Conservation (phyloP, 2,113 vertebrate species). For the Mesitornis unicolor region DNA sequence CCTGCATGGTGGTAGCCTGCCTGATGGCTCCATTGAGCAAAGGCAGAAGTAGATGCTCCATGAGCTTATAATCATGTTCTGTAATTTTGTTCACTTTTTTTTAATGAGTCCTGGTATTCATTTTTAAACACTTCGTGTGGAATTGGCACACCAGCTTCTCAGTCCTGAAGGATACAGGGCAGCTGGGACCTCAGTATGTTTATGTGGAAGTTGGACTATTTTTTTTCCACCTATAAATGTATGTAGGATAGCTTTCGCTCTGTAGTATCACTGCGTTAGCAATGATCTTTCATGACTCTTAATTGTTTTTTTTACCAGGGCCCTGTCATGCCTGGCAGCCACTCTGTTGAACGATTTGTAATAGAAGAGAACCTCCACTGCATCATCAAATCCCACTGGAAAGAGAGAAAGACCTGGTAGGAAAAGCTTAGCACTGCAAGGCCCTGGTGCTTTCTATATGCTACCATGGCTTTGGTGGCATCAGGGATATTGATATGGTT, state of each 20-base stretch:
- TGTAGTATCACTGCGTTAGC: not conserved
- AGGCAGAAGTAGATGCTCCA: not conserved
- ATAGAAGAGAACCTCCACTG: slow-evolving; percentile 97
- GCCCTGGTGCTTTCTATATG: not conserved
- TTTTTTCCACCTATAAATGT: not conserved
- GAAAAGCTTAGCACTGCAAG: not conserved
- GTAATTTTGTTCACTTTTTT: not conserved
- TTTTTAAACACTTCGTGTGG: not conserved
- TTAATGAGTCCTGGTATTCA: not conserved
- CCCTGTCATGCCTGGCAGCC: slow-evolving; percentile 97
- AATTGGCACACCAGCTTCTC: not conserved
- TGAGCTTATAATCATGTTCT: not conserved
- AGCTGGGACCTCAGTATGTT: not conserved
- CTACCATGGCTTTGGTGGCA: not conserved
- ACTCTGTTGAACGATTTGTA: slow-evolving; percentile 95
- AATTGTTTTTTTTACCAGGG: slow-evolving; percentile 74
- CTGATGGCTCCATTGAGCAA: not conserved
- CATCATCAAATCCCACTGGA: slow-evolving; percentile 97
- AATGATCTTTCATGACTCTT: not conserved
- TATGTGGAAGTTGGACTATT: not conserved
- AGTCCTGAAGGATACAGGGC: not conserved
- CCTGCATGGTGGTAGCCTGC: not conserved
- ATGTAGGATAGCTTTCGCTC: not conserved
- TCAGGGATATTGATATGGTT: too few relatives aligned
- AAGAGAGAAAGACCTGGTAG: slow-evolving; percentile 94